Base-by-base conservation (phyloP, 2,113 vertebrate species). In the Odobenus rosmarus region DNA sequence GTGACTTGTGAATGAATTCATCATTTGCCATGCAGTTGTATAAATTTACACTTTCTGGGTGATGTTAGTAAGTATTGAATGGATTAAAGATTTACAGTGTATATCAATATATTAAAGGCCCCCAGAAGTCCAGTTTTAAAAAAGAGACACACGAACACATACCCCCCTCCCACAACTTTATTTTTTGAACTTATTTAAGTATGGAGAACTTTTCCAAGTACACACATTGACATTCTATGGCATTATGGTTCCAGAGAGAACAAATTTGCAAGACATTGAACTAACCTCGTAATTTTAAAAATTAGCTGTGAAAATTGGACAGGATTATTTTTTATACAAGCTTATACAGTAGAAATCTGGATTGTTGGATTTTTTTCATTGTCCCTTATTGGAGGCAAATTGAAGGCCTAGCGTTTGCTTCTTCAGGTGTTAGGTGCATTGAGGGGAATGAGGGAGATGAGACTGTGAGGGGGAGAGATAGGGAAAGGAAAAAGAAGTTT, bases 231-330 rank as follows among this genome's bases (percentile, higher is more conserved):
- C 5, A 39, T 31, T 18, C 36, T 79, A 18, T 36, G 71, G 39
- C 18, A 28, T 55, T 86, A 57, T 86, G 18, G 0, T 85, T 96
- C 26, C 72, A 71, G 23, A 92, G 42, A 62, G 31, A 90, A 88
- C 81, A 84, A 46, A 71, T 83, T 77, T 55, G 89, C n/a, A 81
- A 95, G 80, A 76, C 28, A 59, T 11, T 39, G 4, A 93, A 71
- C 36, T n/a, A 57, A 39, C 55, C 24, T 57, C 39, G 51, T 81
- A 92, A 71, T 86, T 88, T 77, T 21, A 88, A 88, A 96, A 84
- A 69, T 42, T 51, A 81, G 13, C 8, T 91, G 23, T 96, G 46
- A 79, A 96, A 91, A 91, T 81, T 90, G 77, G n/a, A 55, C 33
- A 69, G 28, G 14, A 89, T 55, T 89, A 33, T 79, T 93, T 93